phyloP scores from a whole-genome alignment of 2,888 invertebrate genomes.

The Cephus rjabovi region DNA sequence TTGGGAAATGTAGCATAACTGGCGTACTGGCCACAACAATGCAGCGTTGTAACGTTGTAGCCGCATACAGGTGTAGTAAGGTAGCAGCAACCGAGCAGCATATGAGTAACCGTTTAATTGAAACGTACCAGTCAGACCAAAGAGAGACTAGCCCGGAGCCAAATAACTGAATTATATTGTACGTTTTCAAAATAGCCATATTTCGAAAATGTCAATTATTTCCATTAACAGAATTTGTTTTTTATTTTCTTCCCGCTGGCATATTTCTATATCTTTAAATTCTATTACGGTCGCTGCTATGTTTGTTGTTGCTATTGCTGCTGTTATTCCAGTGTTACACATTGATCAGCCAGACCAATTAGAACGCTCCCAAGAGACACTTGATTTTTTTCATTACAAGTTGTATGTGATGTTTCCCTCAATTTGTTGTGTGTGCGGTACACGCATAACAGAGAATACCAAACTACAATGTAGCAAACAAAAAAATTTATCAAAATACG shows the following conservation, averaged over 20 bases:
- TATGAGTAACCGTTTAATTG: constrained; percentile 46
- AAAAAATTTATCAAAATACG: neutral
- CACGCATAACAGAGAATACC: neutral
- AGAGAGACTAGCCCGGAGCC: neutral
- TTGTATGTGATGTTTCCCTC: neutral
- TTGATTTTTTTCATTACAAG: neutral
- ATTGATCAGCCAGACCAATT: neutral
- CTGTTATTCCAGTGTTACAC: neutral
- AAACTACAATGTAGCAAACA: neutral
- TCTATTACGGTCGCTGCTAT: neutral
- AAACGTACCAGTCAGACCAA: constrained; percentile 35
- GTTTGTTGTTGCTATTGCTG: neutral
- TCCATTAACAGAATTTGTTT: neutral
- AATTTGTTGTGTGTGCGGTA: neutral
- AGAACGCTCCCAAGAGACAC: neutral
- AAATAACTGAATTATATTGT: neutral
- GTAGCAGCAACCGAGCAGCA: neutral
- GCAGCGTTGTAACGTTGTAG: neutral
- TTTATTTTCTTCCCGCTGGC: neutral
- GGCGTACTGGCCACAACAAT: neutral
- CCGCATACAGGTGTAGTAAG: neutral
- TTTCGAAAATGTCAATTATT: neutral
- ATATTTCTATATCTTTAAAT: neutral
- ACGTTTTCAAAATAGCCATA: neutral
- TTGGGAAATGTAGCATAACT: neutral